Evolutionary conservation across 2,113 vertebrate genomes (phyloP).

Genomic region (Forbesichthys agassizii): DNA sequence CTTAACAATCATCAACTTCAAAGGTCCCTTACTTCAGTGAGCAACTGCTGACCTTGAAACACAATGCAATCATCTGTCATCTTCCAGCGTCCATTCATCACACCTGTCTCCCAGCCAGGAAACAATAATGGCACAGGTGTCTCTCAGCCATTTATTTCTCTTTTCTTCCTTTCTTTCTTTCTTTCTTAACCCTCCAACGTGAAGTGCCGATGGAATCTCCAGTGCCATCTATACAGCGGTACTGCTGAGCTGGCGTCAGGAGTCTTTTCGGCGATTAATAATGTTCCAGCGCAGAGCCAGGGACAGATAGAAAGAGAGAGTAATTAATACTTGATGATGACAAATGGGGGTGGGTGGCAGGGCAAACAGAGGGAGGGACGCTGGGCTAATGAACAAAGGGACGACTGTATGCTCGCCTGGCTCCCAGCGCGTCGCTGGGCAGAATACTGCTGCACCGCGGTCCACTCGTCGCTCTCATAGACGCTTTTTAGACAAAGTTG

Average conservation of each 20-base stretch:
- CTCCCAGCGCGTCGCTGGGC: conserved; percentile 31
- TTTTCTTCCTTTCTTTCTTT: conserved; percentile 25
- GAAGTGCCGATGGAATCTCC: conserved; percentile 48
- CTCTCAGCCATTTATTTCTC: conserved; percentile 18
- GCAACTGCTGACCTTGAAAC: conserved; percentile 58
- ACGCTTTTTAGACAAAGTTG: conserved; percentile 8
- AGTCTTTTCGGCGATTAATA: conserved; percentile 62
- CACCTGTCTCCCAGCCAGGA: conserved; percentile 35
- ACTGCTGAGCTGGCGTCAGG: conserved; percentile 61
- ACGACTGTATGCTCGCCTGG: conserved; percentile 53
- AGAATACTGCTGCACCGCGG: conserved; percentile 21
- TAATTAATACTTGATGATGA: conserved; percentile 77
- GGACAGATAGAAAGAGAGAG: conserved; percentile 40
- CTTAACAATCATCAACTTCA: conserved; percentile 34
- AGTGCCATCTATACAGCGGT: conserved; percentile 43
- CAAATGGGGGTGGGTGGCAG: conserved; percentile 58
- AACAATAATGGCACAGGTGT: conserved; percentile 51
- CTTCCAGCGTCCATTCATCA: conserved; percentile 43
- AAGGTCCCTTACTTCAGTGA: conserved; percentile 6
- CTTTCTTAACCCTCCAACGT: conserved; percentile 18
- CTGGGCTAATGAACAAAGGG: conserved; percentile 64
- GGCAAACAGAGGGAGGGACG: conserved; percentile 49
- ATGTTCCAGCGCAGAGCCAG: conserved; percentile 32
- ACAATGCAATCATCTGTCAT: conserved; percentile 49
- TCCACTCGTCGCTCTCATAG: conserved; percentile 16